These are phyloP conservation scores for Andrena fulva DNA, from an alignment of 2,888 invertebrate genomes.

Conservation along the genomic window DNA sequence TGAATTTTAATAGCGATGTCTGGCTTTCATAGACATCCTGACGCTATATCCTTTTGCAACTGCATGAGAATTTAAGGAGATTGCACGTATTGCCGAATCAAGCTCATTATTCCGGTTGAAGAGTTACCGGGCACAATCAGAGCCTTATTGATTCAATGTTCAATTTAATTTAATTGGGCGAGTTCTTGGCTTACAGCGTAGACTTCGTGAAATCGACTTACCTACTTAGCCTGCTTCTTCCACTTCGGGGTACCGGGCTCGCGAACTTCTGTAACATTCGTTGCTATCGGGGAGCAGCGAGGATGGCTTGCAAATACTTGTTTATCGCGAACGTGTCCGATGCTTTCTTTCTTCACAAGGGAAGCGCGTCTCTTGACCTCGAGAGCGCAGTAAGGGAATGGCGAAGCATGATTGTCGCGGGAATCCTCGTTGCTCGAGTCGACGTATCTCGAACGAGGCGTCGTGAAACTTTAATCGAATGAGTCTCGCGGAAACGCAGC, in stretches of 20 bases:
- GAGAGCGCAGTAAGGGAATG: slow-evolving; percentile 9
- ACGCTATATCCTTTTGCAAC: slow-evolving; percentile 1
- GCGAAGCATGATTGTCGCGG: not conserved
- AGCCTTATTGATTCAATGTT: not conserved
- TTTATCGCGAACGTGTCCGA: slow-evolving; percentile 1
- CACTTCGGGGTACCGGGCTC: not conserved
- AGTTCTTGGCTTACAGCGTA: not conserved
- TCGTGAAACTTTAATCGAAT: slow-evolving; percentile 22
- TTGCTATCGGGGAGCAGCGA: not conserved
- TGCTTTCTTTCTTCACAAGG: slow-evolving; percentile 26
- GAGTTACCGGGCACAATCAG: no score
- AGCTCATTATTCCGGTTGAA: not conserved
- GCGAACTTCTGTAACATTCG: not conserved
- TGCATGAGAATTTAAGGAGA: not conserved
- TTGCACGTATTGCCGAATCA: not conserved
- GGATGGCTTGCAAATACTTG: slow-evolving; percentile 13
- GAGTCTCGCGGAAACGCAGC: slow-evolving; percentile 2
- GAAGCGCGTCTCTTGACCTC: slow-evolving; percentile 3
- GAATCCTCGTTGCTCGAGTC: slow-evolving; percentile 20
- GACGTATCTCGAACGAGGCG: slow-evolving; percentile 15
- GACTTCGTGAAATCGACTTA: not conserved
- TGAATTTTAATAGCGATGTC: not conserved
- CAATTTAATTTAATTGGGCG: slow-evolving; percentile 19
- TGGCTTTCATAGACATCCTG: not conserved
- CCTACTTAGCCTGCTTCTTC: not conserved